A percentile compares a stretch with the other conserved stretches of the same genome.
These are phyloP conservation scores for Mellilla xanthometata DNA, from an alignment of 2,888 invertebrate species.

Conservation along the genomic window DNA sequence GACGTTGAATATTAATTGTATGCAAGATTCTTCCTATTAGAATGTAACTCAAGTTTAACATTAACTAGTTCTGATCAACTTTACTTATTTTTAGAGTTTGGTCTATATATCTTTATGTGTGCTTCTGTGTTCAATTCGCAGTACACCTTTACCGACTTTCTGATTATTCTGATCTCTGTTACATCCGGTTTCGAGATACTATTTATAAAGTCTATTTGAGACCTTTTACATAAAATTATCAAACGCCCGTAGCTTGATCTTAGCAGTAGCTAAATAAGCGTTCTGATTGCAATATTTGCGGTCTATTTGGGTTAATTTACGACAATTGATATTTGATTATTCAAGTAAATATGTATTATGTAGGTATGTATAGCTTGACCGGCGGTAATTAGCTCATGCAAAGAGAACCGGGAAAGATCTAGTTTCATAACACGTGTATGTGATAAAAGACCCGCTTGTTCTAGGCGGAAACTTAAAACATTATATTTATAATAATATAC, in stretches of 20 bases:
- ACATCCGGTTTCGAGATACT: conserved; percentile 3
- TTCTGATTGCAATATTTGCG: conserved; percentile 17
- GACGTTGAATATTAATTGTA: conserved; percentile 25
- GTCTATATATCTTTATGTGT: too few relatives aligned
- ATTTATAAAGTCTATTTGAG: conserved; percentile 37
- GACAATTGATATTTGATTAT: conserved; percentile 11
- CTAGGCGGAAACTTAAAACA: conserved; percentile 37
- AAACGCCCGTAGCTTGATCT: too few relatives aligned
- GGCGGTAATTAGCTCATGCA: conserved; percentile 49
- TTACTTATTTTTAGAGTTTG: too few relatives aligned
- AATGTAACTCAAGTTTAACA: conserved; percentile 1
- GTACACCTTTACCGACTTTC: too few relatives aligned
- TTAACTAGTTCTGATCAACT: conserved; percentile 24
- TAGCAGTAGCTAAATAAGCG: neutral
- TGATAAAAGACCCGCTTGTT: conserved; percentile 48
- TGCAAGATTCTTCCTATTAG: conserved; percentile 38
- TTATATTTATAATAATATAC: conserved; percentile 9
- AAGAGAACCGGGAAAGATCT: conserved; percentile 49
- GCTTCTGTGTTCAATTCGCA: too few relatives aligned
- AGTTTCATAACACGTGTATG: conserved; percentile 56
- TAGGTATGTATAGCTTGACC: conserved; percentile 23
- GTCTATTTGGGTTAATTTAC: conserved; percentile 13
- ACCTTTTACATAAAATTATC: neutral
- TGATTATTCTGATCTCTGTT: too few relatives aligned
- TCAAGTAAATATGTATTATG: conserved; percentile 34